Base-by-base conservation (phyloP, 1,140 invertebrate genomes). In the Eurosta solidaginis region DNA sequence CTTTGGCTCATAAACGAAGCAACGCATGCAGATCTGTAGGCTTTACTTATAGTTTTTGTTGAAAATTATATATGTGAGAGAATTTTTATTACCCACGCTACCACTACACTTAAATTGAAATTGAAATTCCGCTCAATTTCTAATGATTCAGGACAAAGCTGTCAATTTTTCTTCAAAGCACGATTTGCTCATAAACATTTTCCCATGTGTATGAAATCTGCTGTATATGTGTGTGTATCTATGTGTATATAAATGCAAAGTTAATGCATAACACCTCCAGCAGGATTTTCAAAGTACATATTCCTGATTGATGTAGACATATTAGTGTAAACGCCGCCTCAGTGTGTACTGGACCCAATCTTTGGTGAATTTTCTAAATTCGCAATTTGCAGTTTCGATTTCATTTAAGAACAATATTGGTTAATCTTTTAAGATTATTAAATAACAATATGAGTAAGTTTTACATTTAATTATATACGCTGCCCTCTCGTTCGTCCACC, bases 31-130 rank as follows among this genome's bases (percentile, higher is more conserved):
- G 74, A 47, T 75, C 40, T 20, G 1, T n/a, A 36, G n/a, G n/a
- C n/a, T 4, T 12, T 14, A 7, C n/a, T 68, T n/a, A n/a, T 2
- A 17, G 33, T 17, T 33, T 68, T 68, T 68, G 25, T 45, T 75
- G 74, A 47, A 49, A 49, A 75, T 75, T 75, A 47, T n/a, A 33
- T 45, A 45, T 75, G 74, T 75, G 74, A 45, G 74, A 75, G 74
- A 75, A 75, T 75, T 75, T 75, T 75, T 75, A 75, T 47, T 29
- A 45, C 74, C 20, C 17, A 12, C 27, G 33, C 49, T 47, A 22
- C 59, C 40, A 42, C n/a, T n/a, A 2, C 54, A 17, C 17, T 36
- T 40, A 68, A 68, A 68, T 68, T 68, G 54, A 59, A 59, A 59
- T 59, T 59, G 59, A 68, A 68, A 68, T 68, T 68, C 59, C 59